These are phyloP conservation scores for Ianthella basta DNA, from an alignment of 37 sponge, comb jelly and placozoan genomes.

Conservation along the genomic window DNA sequence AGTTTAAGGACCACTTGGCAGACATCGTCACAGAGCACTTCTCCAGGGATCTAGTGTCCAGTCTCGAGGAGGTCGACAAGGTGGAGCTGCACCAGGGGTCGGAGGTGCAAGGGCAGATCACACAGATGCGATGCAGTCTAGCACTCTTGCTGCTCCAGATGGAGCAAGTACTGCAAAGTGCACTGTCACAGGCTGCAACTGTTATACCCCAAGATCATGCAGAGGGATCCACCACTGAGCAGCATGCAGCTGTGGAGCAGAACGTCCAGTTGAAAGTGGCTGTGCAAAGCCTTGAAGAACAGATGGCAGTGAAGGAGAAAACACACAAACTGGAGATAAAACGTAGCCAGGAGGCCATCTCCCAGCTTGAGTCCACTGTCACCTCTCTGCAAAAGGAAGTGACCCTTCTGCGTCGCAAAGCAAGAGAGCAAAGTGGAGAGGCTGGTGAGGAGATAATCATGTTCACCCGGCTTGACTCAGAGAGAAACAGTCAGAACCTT, in stretches of 20 bases:
- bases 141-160: slow-evolving; percentile 57
- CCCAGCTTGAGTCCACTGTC: slow-evolving; percentile 35
- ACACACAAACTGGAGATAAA: slow-evolving; percentile 39
- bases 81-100: not conserved
- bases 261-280: slow-evolving; percentile 15
- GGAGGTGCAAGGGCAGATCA: slow-evolving; percentile 59
- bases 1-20: slow-evolving; percentile 54
- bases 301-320: slow-evolving; percentile 33
- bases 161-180: slow-evolving; percentile 50
- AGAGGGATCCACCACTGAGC: not conserved
- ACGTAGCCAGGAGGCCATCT: slow-evolving; percentile 47
- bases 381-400: slow-evolving; percentile 50
- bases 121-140: slow-evolving; percentile 67
- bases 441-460: slow-evolving; percentile 28
- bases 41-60: slow-evolving; percentile 8
- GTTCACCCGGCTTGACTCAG: slow-evolving; percentile 74
- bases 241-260: not conserved
- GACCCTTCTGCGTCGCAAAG: slow-evolving; percentile 16
- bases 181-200: not conserved
- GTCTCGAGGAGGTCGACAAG: not conserved
- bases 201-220: not conserved
- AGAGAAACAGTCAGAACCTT: slow-evolving; percentile 50
- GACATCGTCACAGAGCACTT: slow-evolving; percentile 22
- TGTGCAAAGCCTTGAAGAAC: slow-evolving; percentile 5
- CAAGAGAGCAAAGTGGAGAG: not conserved